Percentiles rank a stretch among this genome's conserved stretches.
Conservation (phyloP, 1,140 invertebrate genomes). For the Drosophila trapezifrons region DNA sequence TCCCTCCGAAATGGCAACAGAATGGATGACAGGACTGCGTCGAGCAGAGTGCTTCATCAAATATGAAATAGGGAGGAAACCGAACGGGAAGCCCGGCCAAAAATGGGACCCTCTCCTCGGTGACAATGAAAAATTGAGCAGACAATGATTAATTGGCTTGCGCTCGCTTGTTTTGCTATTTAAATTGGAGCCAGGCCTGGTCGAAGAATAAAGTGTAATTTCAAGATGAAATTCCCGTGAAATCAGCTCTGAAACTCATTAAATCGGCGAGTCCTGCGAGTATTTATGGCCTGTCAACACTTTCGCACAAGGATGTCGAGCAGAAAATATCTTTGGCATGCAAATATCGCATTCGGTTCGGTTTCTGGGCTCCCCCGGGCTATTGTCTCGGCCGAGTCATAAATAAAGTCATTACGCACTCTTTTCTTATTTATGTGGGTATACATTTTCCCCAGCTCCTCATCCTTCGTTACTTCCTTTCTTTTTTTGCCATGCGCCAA, state of each 20-base stretch:
- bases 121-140: constrained; percentile 68
- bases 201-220: constrained; percentile 15
- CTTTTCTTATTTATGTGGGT: constrained; percentile 18
- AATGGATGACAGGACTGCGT: constrained; percentile 44
- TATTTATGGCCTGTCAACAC: constrained; percentile 72
- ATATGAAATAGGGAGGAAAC: constrained; percentile 58
- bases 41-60: constrained; percentile 70
- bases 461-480: neutral
- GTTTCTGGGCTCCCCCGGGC: constrained; percentile 29
- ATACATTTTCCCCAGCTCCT: constrained; percentile 2
- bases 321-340: constrained; percentile 56
- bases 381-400: constrained; percentile 65
- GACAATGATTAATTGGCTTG: constrained; percentile 76
- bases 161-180: constrained; percentile 53
- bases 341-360: constrained; percentile 62
- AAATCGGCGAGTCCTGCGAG: constrained; percentile 51
- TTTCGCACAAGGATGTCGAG: constrained; percentile 27
- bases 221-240: constrained; percentile 49
- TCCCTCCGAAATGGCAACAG: constrained; percentile 31
- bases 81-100: constrained; percentile 13
- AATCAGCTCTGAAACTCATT: constrained; percentile 60
- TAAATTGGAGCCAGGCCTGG: constrained; percentile 35
- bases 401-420: constrained; percentile 80
- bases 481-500: constrained; percentile 47
- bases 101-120: constrained; percentile 25